Conservation (phyloP, 1,140 invertebrate genomes). For the Leptinotarsa undecemlineata region DNA sequence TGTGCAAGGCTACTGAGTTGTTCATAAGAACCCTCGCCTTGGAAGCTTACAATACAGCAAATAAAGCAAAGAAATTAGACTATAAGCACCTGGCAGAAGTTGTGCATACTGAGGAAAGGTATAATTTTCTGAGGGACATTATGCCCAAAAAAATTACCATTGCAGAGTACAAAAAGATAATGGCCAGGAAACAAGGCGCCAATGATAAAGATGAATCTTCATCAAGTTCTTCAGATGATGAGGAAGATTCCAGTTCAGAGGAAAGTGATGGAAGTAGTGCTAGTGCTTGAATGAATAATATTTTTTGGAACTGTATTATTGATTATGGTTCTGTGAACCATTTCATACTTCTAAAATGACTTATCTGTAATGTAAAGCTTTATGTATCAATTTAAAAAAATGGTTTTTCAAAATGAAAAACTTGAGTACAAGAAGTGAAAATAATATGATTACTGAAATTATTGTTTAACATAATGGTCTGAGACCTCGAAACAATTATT, state of each 20-base stretch:
- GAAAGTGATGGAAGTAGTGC: slow-evolving; percentile 30
- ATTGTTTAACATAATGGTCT: too few relatives aligned
- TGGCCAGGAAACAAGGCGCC: slow-evolving; percentile 60
- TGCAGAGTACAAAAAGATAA: slow-evolving; percentile 66
- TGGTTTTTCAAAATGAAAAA: too few relatives aligned
- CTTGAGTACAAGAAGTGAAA: too few relatives aligned
- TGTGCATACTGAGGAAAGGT: slow-evolving; percentile 66
- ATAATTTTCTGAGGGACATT: slow-evolving; percentile 71
- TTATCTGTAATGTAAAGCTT: too few relatives aligned
- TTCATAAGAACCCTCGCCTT: slow-evolving; percentile 70
- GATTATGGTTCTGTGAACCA: too few relatives aligned
- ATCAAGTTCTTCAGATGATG: slow-evolving; percentile 30
- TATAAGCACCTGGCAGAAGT: slow-evolving; percentile 73
- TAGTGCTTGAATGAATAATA: slow-evolving; percentile 12
- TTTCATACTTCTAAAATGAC: too few relatives aligned
- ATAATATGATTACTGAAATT: too few relatives aligned
- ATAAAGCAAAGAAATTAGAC: slow-evolving; percentile 58
- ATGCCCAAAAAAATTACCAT: slow-evolving; percentile 74
- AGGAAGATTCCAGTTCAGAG: slow-evolving; percentile 34
- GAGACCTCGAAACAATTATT: too few relatives aligned
- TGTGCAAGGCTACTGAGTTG: slow-evolving; percentile 73
- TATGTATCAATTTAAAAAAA: too few relatives aligned
- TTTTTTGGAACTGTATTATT: not conserved
- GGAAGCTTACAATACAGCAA: slow-evolving; percentile 60
- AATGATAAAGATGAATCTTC: slow-evolving; percentile 23